Percentiles rank a stretch among this genome's conserved stretches.
phyloP scores from a whole-genome alignment of 2,113 vertebrate genomes.

The Chaenocephalus aceratus region DNA sequence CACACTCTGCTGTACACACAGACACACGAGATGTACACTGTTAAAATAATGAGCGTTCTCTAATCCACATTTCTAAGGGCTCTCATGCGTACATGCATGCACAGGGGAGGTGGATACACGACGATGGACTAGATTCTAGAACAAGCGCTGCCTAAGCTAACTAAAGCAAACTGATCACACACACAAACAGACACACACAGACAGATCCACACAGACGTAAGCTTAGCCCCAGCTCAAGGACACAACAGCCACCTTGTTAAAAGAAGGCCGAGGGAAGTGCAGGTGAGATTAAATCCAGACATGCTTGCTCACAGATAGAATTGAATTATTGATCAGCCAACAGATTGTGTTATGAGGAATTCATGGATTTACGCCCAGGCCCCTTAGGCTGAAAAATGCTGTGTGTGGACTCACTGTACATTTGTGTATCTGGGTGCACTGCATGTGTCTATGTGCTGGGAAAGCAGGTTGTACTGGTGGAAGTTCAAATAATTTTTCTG shows the following conservation, averaged over 20 bases:
- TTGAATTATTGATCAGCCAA: slow-evolving; percentile 87
- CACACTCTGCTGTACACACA: slow-evolving; percentile 19
- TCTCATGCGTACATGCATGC: slow-evolving; percentile 25
- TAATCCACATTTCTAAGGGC: slow-evolving; percentile 54
- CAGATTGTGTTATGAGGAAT: slow-evolving; percentile 85
- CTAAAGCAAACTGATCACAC: slow-evolving; percentile 54
- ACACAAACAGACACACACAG: slow-evolving; percentile 29
- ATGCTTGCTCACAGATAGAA: slow-evolving; percentile 78
- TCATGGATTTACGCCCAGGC: slow-evolving; percentile 69
- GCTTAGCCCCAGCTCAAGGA: slow-evolving; percentile 70
- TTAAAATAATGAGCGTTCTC: slow-evolving; percentile 61
- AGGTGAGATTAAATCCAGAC: slow-evolving; percentile 82
- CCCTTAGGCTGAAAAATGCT: slow-evolving; percentile 54
- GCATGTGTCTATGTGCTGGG: not conserved
- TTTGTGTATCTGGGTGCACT: slow-evolving; percentile 23
- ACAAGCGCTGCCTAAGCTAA: slow-evolving; percentile 38
- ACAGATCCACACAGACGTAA: slow-evolving; percentile 23
- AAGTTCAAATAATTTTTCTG: slow-evolving; percentile 71
- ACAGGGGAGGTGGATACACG: slow-evolving; percentile 46
- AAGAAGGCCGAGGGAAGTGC: slow-evolving; percentile 64
- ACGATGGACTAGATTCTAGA: slow-evolving; percentile 38
- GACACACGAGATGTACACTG: slow-evolving; percentile 31
- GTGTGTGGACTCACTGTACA: slow-evolving; percentile 50
- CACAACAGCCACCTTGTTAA: slow-evolving; percentile 74
- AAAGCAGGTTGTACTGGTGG: slow-evolving; percentile 49